These are phyloP conservation scores for Chymomyza caudatula DNA, from an alignment of 2,888 invertebrate species.

Conservation along the genomic window DNA sequence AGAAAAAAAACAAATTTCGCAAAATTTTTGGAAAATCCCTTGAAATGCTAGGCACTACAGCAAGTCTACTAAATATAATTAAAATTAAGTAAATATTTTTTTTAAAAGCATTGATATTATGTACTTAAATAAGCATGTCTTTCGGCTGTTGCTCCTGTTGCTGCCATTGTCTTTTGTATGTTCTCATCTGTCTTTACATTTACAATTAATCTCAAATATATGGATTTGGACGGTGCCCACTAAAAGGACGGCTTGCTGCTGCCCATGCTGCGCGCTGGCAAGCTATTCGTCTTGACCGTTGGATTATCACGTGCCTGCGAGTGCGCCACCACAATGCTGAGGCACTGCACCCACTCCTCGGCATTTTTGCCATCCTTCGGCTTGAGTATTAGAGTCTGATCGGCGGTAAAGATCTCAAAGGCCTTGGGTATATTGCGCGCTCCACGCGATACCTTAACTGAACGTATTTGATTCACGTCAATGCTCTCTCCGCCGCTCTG, in stretches of 20 bases:
- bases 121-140: constrained; percentile 12
- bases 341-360: constrained; percentile 97
- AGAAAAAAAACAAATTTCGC: constrained; percentile 60
- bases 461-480: constrained; percentile 94
- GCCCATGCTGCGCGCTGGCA: constrained; percentile 78
- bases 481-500: constrained; percentile 92
- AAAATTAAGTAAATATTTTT: constrained; percentile 28
- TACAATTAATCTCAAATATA: constrained; percentile 71
- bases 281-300: constrained; percentile 78
- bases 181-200: constrained; percentile 53
- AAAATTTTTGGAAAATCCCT: constrained; percentile 66
- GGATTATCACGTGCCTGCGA: constrained; percentile 78
- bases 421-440: constrained; percentile 96
- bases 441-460: constrained; percentile 94
- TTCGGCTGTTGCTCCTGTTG: constrained; percentile 27
- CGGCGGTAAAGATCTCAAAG: constrained; percentile 97
- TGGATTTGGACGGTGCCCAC: constrained; percentile 23
- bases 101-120: constrained; percentile 17
- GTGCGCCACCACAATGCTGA: constrained; percentile 94
- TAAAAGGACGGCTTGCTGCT: constrained; percentile 76
- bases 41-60: constrained; percentile 57
- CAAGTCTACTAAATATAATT: constrained; percentile 48
- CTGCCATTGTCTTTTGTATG: constrained; percentile 33
- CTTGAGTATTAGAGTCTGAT: constrained; percentile 94
- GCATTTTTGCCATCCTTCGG: constrained; percentile 96